Conservation (phyloP, 1,140 invertebrate genomes). For the Aporrectodea caliginosa region DNA sequence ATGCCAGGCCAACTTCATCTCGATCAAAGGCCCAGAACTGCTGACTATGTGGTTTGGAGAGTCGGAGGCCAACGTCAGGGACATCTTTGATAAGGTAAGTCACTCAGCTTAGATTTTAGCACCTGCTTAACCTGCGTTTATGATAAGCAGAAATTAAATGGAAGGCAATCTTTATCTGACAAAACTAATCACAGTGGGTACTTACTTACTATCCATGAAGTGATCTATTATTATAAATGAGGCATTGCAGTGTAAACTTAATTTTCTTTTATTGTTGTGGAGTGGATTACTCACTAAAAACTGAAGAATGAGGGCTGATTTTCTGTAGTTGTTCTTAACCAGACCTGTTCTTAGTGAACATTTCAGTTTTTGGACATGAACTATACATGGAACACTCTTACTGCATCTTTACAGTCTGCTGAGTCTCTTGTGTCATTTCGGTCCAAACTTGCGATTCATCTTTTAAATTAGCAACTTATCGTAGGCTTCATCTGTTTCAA, state of each 20-base stretch:
- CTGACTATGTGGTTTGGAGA: constrained; percentile 99
- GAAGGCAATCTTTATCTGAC: neutral
- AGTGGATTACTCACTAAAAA: too few species aligned
- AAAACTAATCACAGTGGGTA: neutral
- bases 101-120: neutral
- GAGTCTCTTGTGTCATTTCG: too few species aligned
- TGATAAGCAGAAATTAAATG: neutral
- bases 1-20: constrained; percentile 99
- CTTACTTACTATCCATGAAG: neutral
- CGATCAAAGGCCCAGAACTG: constrained; percentile 97
- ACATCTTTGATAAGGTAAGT: constrained; percentile 95
- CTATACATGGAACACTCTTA: too few species aligned
- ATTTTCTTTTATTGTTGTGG: neutral
- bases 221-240: neutral
- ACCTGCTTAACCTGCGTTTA: neutral
- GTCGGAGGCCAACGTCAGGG: constrained; percentile 97
- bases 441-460: too few species aligned
- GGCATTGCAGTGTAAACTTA: neutral
- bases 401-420: too few species aligned
- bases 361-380: too few species aligned
- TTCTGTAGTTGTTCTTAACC: too few species aligned
- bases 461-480: too few species aligned
- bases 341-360: too few species aligned
- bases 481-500: too few species aligned
- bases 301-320: too few species aligned